These are phyloP conservation scores for Neodon shergylaensis DNA, from an alignment of 2,113 vertebrate genomes.

Conservation along the genomic window DNA sequence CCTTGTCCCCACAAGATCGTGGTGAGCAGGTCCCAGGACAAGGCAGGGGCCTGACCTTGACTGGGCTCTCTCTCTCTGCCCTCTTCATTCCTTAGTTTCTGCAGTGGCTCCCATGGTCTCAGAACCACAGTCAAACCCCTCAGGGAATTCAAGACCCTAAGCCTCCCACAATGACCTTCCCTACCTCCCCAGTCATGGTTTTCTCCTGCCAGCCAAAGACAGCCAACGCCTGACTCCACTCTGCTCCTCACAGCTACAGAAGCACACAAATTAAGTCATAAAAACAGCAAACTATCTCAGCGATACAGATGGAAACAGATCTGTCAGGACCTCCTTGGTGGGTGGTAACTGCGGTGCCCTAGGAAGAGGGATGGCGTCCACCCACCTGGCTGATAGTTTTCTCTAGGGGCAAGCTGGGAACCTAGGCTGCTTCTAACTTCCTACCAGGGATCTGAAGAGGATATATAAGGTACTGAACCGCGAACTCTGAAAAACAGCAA, in stretches of 20 bases:
- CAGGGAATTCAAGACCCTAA: not conserved
- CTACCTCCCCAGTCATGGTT: rapidly evolving
- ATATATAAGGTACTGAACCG: conserved; percentile 24
- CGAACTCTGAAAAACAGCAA: not conserved
- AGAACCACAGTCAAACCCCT: not conserved
- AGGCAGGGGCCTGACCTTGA: not conserved
- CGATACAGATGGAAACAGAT: not conserved
- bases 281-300: not conserved
- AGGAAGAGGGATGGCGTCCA: not conserved
- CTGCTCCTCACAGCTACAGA: not conserved
- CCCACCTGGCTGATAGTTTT: not conserved
- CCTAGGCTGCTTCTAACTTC: not conserved
- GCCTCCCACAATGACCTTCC: not conserved
- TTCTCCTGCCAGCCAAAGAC: rapidly evolving
- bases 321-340: not conserved
- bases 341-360: not conserved
- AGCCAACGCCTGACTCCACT: not conserved
- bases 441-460: not conserved
- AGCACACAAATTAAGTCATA: not conserved
- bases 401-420: not conserved
- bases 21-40: not conserved
- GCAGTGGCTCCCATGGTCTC: rapidly evolving
- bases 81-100: not conserved
- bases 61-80: not conserved
- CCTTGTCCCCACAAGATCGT: not conserved